Evolutionary conservation across 2,797 vertebrate species (phyloP).

Genomic region (Pteropus rufus): DNA sequence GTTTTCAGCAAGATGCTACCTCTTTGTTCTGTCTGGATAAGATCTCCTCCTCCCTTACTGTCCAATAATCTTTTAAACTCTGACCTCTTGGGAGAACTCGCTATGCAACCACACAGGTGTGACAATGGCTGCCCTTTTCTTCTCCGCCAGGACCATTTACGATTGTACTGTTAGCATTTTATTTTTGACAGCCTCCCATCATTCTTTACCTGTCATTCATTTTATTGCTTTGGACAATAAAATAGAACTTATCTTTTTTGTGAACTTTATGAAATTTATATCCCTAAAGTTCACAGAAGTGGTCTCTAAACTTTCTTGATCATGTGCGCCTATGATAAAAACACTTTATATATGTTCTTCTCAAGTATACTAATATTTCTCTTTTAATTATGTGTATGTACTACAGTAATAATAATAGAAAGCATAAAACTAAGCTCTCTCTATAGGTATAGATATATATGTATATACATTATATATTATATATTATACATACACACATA

Average conservation of each 20-base stretch:
- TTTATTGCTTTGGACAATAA: constrained; percentile 47
- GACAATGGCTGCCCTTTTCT: constrained; percentile 42
- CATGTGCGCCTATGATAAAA: neutral
- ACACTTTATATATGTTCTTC: neutral
- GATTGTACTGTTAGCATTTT: constrained; percentile 20
- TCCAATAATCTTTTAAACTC: constrained; percentile 46
- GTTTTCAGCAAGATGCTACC: neutral
- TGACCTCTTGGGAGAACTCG: constrained; percentile 46
- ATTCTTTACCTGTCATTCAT: constrained; percentile 33
- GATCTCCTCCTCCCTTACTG: neutral
- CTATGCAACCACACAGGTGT: neutral
- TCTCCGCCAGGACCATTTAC: neutral
- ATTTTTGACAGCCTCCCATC: constrained; percentile 10
- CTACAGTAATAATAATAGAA: neutral
- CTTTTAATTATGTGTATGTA: neutral
- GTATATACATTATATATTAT: neutral
- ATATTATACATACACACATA: neutral
- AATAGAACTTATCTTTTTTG: neutral
- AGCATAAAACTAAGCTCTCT: neutral
- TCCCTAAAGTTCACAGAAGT: constrained; percentile 12
- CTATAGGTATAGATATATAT: too few species aligned
- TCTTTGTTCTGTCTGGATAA: neutral
- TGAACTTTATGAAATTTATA: constrained; percentile 50
- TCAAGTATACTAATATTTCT: neutral
- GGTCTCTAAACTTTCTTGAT: constrained; percentile 12